Base-by-base conservation (phyloP, 2,888 invertebrate genomes). In the Agrilus biguttatus region DNA sequence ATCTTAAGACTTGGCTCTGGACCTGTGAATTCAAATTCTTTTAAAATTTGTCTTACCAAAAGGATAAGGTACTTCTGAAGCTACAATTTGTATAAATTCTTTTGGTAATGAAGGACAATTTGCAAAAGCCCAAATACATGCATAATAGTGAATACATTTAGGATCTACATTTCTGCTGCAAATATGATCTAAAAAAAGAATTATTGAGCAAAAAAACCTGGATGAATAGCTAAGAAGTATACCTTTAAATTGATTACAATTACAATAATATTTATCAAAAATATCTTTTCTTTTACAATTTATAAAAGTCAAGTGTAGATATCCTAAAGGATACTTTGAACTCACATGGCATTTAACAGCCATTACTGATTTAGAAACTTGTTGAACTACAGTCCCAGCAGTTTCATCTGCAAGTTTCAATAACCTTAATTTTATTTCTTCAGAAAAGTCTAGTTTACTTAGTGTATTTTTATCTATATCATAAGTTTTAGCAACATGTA, bases 111-210 rank as follows among this genome's bases (percentile, higher is more conserved):
- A 74, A 10, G 70, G 65, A 60, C 80, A 75, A 57, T 80, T 77
- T 21, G 77, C 75, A 62, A 83, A 78, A 36, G 80, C 80, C 63
- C 78, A 78, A 37, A 82, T 67, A 56, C 80, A 81, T 8, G 79
- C 76, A 61, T 80, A 81, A 62, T 77, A 80, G 62, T 83, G 83
- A 36, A 80, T 69, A 62, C 83, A 83, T 51, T 71, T 67, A 14
- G 39, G 37, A 39, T 14, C 33, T 14, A 48, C 62, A 33, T 35
- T 28, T 34, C 35, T 43, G 14, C 64, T 14, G 32, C 13, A 42
- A 37, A 21, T 40, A 8, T 32, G 28, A 33, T 36, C 41, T 40
- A 44, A 36, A 41, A 41, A 35, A 3, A 34, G 32, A 42, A 44
- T 23, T 41, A 21, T 14, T 33, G 43, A 42, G 8, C 14, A 36